Conservation (phyloP, 2,888 invertebrate species). For the Mayetiola destructor region DNA sequence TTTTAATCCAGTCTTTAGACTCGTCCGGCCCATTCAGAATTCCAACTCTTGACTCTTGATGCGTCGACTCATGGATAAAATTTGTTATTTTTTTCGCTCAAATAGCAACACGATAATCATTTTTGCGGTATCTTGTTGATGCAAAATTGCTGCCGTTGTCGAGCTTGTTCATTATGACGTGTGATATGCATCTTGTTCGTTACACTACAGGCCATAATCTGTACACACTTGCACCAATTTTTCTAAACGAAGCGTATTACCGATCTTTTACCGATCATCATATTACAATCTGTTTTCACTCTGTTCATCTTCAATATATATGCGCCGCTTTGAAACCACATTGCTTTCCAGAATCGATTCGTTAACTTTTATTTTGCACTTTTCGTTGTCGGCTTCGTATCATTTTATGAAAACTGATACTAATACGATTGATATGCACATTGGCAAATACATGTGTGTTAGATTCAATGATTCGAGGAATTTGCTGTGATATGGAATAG, state of each 20-base stretch:
- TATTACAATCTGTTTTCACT: background rate
- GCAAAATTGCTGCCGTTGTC: background rate
- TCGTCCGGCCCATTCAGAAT: too few species aligned
- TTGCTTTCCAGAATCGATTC: background rate
- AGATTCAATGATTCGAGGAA: background rate
- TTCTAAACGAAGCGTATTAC: too few species aligned
- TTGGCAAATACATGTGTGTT: background rate
- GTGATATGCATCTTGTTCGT: constrained; percentile 1
- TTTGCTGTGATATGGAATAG: background rate
- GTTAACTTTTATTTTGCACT: background rate
- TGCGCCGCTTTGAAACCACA: background rate
- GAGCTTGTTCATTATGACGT: constrained; percentile 1
- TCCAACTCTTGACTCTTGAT: too few species aligned
- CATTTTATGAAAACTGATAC: background rate
- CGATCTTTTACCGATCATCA: background rate
- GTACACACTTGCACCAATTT: constrained; percentile 3
- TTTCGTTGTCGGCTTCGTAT: too few species aligned
- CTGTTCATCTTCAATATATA: too few species aligned
- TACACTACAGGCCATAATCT: background rate
- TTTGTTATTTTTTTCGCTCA: too few species aligned
- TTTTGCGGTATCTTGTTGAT: constrained; percentile 4
- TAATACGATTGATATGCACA: background rate
- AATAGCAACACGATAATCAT: too few species aligned
- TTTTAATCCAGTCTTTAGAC: too few species aligned
- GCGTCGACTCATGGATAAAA: too few species aligned